Evolutionary conservation across 2,797 vertebrate species (phyloP).

Genomic region (Garrulus glandarius): DNA sequence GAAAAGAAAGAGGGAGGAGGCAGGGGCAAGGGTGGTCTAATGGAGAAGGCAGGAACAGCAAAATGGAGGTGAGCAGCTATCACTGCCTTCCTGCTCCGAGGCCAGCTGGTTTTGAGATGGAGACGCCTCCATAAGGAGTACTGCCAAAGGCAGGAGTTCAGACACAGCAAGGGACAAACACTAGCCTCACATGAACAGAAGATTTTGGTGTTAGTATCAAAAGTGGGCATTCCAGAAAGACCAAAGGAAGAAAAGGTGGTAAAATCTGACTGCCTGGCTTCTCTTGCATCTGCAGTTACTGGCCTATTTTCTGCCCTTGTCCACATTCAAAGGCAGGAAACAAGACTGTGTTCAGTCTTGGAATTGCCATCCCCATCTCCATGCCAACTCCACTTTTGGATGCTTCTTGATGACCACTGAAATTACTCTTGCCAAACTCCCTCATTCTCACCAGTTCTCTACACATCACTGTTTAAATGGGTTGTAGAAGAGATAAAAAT

Average conservation of each 20-base stretch:
- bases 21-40: rapidly evolving
- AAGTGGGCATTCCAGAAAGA: background rate
- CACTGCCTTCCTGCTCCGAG: background rate
- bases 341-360: background rate
- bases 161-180: background rate
- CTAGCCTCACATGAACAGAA: background rate
- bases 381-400: background rate
- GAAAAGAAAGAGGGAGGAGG: background rate
- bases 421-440: background rate
- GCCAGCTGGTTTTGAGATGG: background rate
- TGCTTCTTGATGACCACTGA: background rate
- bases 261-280: background rate
- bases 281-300: background rate
- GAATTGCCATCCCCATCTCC: background rate
- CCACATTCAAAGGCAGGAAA: background rate
- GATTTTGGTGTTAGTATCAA: background rate
- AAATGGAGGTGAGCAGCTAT: background rate
- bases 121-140: background rate
- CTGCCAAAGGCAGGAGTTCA: background rate
- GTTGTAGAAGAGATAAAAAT: background rate
- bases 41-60: background rate
- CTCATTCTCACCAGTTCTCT: background rate
- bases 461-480: background rate
- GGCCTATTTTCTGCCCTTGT: background rate
- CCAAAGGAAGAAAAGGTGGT: background rate